phyloP scores from a whole-genome alignment of 2,797 vertebrate genomes.

The Pteropus rufus region DNA sequence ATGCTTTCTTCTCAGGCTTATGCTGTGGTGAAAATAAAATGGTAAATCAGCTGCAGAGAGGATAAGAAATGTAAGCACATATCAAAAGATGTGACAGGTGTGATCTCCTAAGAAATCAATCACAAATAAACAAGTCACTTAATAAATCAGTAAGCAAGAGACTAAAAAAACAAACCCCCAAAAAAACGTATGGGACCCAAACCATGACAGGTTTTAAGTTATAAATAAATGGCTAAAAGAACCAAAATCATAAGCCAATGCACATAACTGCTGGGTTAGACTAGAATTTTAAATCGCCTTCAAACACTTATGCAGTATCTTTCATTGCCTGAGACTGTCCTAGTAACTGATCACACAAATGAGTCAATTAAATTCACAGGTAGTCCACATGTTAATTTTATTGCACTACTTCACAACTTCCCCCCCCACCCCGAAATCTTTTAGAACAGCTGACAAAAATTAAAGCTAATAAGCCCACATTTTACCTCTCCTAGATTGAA shows the following conservation, averaged over 20 bases:
- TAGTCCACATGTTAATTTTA: neutral
- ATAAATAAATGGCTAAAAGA: conserved; percentile 20
- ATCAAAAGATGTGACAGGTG: neutral
- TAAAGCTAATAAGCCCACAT: neutral
- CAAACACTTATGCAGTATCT: neutral
- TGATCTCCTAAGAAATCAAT: neutral
- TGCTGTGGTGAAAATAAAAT: neutral
- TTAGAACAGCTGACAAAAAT: neutral
- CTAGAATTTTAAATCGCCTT: neutral
- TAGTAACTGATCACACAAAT: neutral
- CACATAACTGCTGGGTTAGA: neutral
- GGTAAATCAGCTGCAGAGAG: neutral
- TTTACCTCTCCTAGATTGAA: conserved; percentile 5
- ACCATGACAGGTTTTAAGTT: neutral
- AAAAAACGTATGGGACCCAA: neutral
- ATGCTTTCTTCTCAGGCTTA: neutral
- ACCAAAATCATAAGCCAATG: conserved; percentile 9
- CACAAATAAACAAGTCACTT: neutral
- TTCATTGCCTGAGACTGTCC: neutral
- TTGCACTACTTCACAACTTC: neutral
- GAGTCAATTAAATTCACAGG: neutral
- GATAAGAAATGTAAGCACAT: neutral
- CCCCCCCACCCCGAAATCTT: neutral
- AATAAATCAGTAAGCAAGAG: neutral
- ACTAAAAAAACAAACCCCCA: neutral